phyloP scores from a whole-genome alignment of 2,888 invertebrate species.

The Allacma fusca region DNA sequence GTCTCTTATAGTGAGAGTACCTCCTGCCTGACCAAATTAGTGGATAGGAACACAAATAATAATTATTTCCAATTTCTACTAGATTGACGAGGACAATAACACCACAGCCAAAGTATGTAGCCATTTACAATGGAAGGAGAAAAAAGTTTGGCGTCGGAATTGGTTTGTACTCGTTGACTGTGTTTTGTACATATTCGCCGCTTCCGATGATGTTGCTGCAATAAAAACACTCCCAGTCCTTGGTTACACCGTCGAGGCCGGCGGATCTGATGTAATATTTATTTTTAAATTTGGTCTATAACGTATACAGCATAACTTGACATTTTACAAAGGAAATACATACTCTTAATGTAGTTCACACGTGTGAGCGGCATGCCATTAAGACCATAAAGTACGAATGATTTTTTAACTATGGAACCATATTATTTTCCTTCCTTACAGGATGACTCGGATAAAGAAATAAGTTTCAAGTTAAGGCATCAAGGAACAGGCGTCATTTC shows the following conservation, averaged over 20 bases:
- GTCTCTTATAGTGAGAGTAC: too few relatives aligned
- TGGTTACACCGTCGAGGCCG: conserved; percentile 66
- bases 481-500: conserved; percentile 65
- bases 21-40: too few relatives aligned
- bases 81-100: conserved; percentile 66
- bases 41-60: too few relatives aligned
- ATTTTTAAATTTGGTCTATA: too few relatives aligned
- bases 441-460: conserved; percentile 65
- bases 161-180: conserved; percentile 71
- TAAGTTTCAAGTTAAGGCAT: conserved; percentile 67
- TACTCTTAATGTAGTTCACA: too few relatives aligned
- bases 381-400: too few relatives aligned
- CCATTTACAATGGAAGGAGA: conserved; percentile 66
- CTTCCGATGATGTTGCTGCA: conserved; percentile 69
- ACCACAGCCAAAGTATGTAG: conserved; percentile 68
- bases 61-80: not conserved
- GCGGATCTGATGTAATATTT: conserved; percentile 30
- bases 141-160: conserved; percentile 67
- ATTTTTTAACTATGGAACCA: too few relatives aligned
- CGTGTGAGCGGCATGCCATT: too few relatives aligned
- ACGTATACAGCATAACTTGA: too few relatives aligned
- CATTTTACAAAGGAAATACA: too few relatives aligned
- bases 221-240: conserved; percentile 67
- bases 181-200: conserved; percentile 67
- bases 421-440: conserved; percentile 63